Percentiles rank a stretch among this genome's conserved stretches.
These are phyloP conservation scores for Porphyrio hochstetteri DNA, from an alignment of 2,113 vertebrate species.

Conservation along the genomic window DNA sequence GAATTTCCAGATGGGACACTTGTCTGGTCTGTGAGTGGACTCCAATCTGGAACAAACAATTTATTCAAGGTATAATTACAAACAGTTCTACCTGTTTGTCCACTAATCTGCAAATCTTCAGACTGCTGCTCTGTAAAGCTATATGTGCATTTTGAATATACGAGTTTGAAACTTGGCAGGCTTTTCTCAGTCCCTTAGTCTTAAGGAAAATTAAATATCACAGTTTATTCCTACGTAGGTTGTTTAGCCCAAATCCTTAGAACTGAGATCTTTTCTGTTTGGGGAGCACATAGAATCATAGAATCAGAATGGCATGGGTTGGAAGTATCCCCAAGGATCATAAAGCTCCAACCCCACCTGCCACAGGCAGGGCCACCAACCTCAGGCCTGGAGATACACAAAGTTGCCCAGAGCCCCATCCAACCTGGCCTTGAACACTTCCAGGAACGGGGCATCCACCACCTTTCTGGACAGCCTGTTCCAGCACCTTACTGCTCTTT, in stretches of 20 bases:
- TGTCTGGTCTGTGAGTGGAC: conserved; percentile 41
- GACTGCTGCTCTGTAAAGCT: neutral
- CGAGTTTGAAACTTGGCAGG: neutral
- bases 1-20: conserved; percentile 65
- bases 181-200: neutral
- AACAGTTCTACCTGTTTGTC: neutral
- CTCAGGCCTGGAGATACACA: no score
- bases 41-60: conserved; percentile 54
- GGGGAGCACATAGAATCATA: no score
- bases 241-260: neutral
- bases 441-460: no score
- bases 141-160: neutral
- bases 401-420: no score
- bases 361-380: no score
- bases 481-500: no score
- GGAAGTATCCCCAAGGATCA: no score
- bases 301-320: no score
- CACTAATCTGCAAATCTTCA: neutral
- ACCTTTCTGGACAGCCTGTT: no score
- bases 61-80: conserved; percentile 65
- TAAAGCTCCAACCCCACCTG: no score
- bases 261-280: neutral
- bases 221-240: neutral
- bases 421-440: no score
- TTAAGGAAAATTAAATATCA: neutral